Base-by-base conservation (phyloP, 2,888 invertebrate genomes). In the Amblyteles armatorius region DNA sequence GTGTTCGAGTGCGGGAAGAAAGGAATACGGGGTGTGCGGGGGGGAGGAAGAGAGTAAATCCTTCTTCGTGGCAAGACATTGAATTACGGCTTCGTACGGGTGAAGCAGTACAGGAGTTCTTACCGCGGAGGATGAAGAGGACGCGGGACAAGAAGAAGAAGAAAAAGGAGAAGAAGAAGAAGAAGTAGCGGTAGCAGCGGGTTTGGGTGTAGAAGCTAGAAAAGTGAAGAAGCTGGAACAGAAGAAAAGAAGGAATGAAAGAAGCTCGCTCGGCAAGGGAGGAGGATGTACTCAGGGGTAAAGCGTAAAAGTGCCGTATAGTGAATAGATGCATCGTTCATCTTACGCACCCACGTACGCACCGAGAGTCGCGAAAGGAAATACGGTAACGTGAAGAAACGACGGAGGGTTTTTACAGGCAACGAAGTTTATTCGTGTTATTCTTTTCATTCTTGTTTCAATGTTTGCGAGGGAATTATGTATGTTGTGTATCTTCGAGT, bases 11-110 rank as follows among this genome's bases (percentile, higher is more conserved):
- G 33, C 50, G 77, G 50, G 63, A 82, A 26, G 74, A 74, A 65
- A 60, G 68, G 57, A 52, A 44, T 55, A 50, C 33, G 13, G 55
- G 48, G 52, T 22, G 78, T 36, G 11, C 50, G 69, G 48, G 9
- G 40, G 57, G 57, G 36, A 48, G 68, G 57, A 71, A 69, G 69
- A 82, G 78, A 79, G 82, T 84, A 84, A 84, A 84, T 84, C 84
- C 82, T 84, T 81, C 71, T 63, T 74, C 78, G 55, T 71, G 74
- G 82, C 73, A 73, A 71, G 84, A 84, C 84, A 78, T 84, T 82
- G 84, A 84, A 84, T 84, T 82, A 84, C 82, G 84, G 57, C 65
- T 74, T 79, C 69, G 71, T 63, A 72, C 55, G 40, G 29, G 9
- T 63, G 67, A 78, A 73, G 80, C 77, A n/a, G 80, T 78, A 78